These are phyloP conservation scores for Plutomurus gul DNA, from an alignment of 1,140 invertebrate species.

Conservation along the genomic window DNA sequence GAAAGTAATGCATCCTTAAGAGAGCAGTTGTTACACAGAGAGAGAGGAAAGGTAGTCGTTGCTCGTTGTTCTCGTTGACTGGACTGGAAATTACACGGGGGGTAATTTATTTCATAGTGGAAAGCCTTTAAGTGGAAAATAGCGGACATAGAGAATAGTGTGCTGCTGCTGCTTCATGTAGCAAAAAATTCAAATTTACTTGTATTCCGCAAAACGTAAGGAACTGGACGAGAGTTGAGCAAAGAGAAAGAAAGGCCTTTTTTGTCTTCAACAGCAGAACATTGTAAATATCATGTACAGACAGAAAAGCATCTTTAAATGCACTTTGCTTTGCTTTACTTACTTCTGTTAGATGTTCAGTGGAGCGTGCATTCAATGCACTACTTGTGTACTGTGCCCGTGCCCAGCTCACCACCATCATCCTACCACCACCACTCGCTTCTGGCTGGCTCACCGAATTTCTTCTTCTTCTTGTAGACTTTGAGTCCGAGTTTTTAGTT, in stretches of 20 bases:
- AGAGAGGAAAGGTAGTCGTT: not conserved
- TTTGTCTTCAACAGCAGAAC: not conserved
- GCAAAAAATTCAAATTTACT: constrained; percentile 14
- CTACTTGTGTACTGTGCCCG: too few relatives aligned
- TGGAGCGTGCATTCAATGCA: too few relatives aligned
- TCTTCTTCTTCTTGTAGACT: too few relatives aligned
- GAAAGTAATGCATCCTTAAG: too few relatives aligned
- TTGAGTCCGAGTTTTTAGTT: too few relatives aligned
- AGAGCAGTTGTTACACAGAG: too few relatives aligned
- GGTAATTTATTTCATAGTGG: constrained; percentile 11
- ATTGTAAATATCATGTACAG: not conserved
- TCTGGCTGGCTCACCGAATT: too few relatives aligned
- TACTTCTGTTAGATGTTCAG: too few relatives aligned
- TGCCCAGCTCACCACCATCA: too few relatives aligned
- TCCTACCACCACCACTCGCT: too few relatives aligned
- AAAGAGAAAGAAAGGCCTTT: not conserved
- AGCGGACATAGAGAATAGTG: not conserved
- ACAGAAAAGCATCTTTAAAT: not conserved
- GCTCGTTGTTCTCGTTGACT: not conserved
- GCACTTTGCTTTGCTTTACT: too few relatives aligned
- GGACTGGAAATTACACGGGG: constrained; percentile 3
- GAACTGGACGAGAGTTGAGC: not conserved
- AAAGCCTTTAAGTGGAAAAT: not conserved
- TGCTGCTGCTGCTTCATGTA: too few relatives aligned
- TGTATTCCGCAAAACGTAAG: not conserved